These are phyloP conservation scores for Ceryle rudis DNA, from an alignment of 2,797 vertebrate species.

Conservation along the genomic window DNA sequence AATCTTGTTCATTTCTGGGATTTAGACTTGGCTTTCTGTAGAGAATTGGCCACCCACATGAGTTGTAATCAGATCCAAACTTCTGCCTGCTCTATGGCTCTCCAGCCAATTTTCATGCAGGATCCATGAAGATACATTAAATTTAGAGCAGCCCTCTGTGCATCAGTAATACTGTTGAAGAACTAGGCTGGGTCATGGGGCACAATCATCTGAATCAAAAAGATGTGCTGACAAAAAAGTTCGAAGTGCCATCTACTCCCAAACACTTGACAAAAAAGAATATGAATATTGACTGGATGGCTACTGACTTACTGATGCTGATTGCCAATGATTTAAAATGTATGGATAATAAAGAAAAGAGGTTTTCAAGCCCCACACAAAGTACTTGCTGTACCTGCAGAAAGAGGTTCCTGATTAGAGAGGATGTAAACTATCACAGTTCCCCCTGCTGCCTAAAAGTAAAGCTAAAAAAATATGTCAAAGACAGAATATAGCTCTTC, in stretches of 20 bases:
- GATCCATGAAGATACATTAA: neutral
- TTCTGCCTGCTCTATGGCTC: neutral
- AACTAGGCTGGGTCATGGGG: neutral
- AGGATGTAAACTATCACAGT: neutral
- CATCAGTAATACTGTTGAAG: neutral
- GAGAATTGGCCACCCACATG: neutral
- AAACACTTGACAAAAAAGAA: neutral
- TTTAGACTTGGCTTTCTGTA: neutral
- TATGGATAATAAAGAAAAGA: neutral
- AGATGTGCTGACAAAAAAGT: accelerated
- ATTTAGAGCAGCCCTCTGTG: neutral
- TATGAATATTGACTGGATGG: neutral
- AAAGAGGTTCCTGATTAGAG: neutral
- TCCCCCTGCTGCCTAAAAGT: neutral
- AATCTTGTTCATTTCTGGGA: neutral
- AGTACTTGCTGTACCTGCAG: neutral
- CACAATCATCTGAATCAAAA: neutral
- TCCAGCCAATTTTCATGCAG: neutral
- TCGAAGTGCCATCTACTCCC: neutral
- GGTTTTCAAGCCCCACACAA: neutral
- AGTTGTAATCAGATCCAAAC: neutral
- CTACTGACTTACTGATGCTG: neutral
- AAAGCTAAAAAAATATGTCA: neutral
- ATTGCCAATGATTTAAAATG: neutral
- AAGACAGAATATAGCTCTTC: neutral